Percentiles rank a stretch among this genome's conserved stretches.
These are phyloP conservation scores for Oreochromis mossambicus DNA, from an alignment of 2,797 vertebrate genomes.

Conservation along the genomic window DNA sequence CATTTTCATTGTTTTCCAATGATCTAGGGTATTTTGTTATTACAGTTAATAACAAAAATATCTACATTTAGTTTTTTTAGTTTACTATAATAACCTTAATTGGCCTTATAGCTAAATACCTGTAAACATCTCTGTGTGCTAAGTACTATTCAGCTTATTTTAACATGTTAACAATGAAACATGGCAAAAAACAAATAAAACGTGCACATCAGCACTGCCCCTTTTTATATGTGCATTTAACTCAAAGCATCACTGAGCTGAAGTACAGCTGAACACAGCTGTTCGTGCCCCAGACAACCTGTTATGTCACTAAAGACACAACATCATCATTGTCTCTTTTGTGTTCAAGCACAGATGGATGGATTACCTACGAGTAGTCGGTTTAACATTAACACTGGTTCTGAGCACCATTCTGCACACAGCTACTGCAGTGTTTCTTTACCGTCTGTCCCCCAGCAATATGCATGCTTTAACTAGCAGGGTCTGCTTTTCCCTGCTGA, in stretches of 20 bases:
- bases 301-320: neutral
- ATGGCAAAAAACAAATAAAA: neutral
- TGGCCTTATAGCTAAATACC: neutral
- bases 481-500: neutral
- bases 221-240: neutral
- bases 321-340: neutral
- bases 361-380: neutral
- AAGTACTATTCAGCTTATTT: neutral
- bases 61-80: neutral
- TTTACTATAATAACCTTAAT: neutral
- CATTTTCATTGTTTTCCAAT: neutral
- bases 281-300: too few species aligned
- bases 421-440: neutral
- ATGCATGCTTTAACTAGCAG: neutral
- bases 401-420: neutral
- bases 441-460: neutral
- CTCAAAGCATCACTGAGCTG: neutral
- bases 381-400: neutral
- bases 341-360: neutral
- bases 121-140: neutral
- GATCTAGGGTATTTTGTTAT: neutral
- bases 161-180: neutral
- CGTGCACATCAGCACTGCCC: neutral
- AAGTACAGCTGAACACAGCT: neutral
- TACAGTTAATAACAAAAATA: neutral